These are phyloP conservation scores for Dugesia japonica DNA, from an alignment of 2,888 invertebrate species.

Conservation along the genomic window DNA sequence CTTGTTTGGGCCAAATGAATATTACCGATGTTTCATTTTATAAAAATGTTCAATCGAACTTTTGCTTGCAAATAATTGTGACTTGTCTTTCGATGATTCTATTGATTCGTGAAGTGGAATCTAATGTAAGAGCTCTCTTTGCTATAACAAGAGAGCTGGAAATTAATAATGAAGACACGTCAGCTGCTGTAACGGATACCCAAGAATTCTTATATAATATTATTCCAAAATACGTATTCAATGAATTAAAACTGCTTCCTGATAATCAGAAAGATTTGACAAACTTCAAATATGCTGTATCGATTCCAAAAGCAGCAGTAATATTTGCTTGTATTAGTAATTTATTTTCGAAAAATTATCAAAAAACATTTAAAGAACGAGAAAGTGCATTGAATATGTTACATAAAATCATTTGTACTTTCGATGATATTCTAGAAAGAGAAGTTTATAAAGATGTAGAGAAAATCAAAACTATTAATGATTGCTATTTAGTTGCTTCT, in stretches of 20 bases:
- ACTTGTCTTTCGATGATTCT: background rate
- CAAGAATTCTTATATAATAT: slow-evolving; percentile 29
- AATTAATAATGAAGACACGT: background rate
- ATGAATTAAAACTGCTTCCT: background rate
- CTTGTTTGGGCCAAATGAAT: slow-evolving; percentile 12
- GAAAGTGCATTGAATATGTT: slow-evolving; percentile 83
- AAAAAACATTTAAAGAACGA: slow-evolving; percentile 41
- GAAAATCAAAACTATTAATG: slow-evolving; percentile 90
- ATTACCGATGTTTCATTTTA: background rate
- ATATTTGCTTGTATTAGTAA: slow-evolving; percentile 90
- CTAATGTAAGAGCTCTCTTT: background rate
- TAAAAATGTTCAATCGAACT: background rate
- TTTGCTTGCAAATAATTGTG: background rate
- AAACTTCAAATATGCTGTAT: slow-evolving; percentile 30
- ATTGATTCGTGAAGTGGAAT: background rate
- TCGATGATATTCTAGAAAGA: slow-evolving; percentile 23
- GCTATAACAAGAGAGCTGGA: background rate
- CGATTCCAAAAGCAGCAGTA: slow-evolving; percentile 66
- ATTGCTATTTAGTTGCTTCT: slow-evolving; percentile 90
- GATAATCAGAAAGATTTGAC: background rate
- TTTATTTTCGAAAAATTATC: slow-evolving; percentile 64
- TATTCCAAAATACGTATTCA: slow-evolving; percentile 27
- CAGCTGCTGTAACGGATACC: background rate
- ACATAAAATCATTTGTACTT: slow-evolving; percentile 54
- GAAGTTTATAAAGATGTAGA: slow-evolving; percentile 58